Conservation (phyloP, 2,797 vertebrate species). For the Typhlichthys subterraneus region DNA sequence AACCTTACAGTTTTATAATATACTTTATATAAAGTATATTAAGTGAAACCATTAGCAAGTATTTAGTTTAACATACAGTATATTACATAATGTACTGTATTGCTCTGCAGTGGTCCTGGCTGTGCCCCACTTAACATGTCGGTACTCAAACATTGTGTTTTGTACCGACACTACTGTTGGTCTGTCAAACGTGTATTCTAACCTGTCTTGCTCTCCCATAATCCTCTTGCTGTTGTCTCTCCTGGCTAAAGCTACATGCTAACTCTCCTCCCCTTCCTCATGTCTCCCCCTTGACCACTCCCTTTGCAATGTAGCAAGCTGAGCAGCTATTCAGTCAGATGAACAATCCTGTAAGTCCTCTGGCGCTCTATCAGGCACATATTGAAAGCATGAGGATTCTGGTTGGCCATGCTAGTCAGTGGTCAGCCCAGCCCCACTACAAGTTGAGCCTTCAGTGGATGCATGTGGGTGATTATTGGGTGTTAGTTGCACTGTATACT, state of each 20-base stretch:
- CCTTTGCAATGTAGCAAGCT: conserved; percentile 98
- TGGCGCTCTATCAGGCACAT: conserved; percentile 81
- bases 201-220: conserved; percentile 50
- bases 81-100: conserved; percentile 20
- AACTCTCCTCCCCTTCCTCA: conserved; percentile 81
- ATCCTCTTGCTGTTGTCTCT: conserved; percentile 74
- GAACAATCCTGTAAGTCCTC: conserved; percentile 98
- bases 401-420: conserved; percentile 46
- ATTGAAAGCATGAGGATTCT: conserved; percentile 92
- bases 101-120: conserved; percentile 42
- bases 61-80: too few relatives aligned
- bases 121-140: conserved; percentile 42
- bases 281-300: conserved; percentile 79
- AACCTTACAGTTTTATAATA: too few relatives aligned
- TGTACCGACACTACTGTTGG: conserved; percentile 40
- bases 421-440: conserved; percentile 50
- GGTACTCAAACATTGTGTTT: conserved; percentile 24
- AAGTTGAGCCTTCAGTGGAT: conserved; percentile 60
- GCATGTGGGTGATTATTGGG: conserved; percentile 53
- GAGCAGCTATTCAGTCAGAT: conserved; percentile 99
- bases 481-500: conserved; percentile 43
- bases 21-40: too few relatives aligned
- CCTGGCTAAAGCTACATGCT: conserved; percentile 85
- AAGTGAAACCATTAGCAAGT: too few relatives aligned
- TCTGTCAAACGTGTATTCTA: conserved; percentile 57